Percentiles rank a stretch among this genome's conserved stretches.
Conservation (phyloP, 2,797 vertebrate genomes). For the Squalus acanthias region DNA sequence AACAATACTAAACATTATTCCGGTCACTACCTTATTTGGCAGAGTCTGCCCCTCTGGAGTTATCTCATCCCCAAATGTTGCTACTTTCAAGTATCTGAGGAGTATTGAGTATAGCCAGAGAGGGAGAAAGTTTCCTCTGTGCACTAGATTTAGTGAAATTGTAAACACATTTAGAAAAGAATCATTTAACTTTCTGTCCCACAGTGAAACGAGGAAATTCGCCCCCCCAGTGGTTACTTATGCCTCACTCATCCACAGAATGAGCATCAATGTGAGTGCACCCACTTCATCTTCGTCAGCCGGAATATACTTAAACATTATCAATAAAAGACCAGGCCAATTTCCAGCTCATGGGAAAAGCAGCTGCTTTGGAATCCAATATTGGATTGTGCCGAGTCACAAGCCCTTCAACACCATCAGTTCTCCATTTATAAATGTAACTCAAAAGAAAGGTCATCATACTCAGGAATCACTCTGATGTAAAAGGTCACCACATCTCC, state of each 20-base stretch:
- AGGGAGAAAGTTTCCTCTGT: not conserved
- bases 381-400: not conserved
- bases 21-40: not conserved
- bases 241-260: not conserved
- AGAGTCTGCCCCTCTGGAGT: not conserved
- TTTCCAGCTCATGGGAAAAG: not conserved
- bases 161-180: not conserved
- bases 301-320: not conserved
- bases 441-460: not conserved
- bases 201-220: not conserved
- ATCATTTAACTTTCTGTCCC: not conserved
- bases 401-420: not conserved
- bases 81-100: not conserved
- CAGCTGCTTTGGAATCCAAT: not conserved
- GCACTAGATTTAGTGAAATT: not conserved
- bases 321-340: not conserved
- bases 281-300: not conserved
- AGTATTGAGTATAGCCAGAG: not conserved
- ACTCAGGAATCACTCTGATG: not conserved
- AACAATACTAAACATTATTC: not conserved
- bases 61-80: not conserved
- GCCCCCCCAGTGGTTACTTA: not conserved
- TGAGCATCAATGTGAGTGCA: not conserved
- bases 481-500: not conserved
- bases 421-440: not conserved